Base-by-base conservation (phyloP, 1,140 invertebrate genomes). In the Drosophila auraria region DNA sequence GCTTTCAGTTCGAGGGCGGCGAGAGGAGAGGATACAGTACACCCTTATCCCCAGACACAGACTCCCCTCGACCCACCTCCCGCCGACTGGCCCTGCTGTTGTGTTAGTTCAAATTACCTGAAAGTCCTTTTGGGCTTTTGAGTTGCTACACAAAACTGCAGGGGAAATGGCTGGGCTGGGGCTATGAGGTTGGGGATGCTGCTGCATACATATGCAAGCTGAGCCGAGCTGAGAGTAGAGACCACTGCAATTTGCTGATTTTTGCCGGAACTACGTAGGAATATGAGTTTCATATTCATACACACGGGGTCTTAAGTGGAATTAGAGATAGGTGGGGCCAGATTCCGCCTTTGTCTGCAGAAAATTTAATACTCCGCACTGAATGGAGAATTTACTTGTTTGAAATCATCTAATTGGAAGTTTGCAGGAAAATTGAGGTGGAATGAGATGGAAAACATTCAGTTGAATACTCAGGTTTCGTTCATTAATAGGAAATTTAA, bases 91-190 rank as follows among this genome's bases (percentile, higher is more conserved):
- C 68, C 36, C 64, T 58, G 56, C 59, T 72, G 69, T 68, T 82
- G 61, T 74, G 60, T 82, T 87, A 81, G 84, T 74, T 83, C 64
- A 87, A 84, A 87, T 89, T 87, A 84, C 78, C 86, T 75, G 81
- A 80, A 79, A 78, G 78, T 87, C 82, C 81, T 78, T 78, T 54
- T 81, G 78, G 86, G 78, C 62, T 79, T 90, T 84, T 42, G 33
- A 62, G 62, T 50, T 80, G 66, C 72, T 69, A 50, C 73, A 62
- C 17, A 25, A 14, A 72, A 57, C 64, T 56, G 44, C 51, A 77
- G 56, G 47, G 27, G 8, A 30, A 56, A 42, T 5, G 42, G 38
- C 25, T n/a, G 47, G 33, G 12, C 4, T 27, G 50, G 14, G 20
- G 20, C 20, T 20, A 20, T 20, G 20, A 14, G 54, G 50, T 11